Evolutionary conservation across 1,140 invertebrate genomes (phyloP).

Genomic region (Drosophila ogumai): DNA sequence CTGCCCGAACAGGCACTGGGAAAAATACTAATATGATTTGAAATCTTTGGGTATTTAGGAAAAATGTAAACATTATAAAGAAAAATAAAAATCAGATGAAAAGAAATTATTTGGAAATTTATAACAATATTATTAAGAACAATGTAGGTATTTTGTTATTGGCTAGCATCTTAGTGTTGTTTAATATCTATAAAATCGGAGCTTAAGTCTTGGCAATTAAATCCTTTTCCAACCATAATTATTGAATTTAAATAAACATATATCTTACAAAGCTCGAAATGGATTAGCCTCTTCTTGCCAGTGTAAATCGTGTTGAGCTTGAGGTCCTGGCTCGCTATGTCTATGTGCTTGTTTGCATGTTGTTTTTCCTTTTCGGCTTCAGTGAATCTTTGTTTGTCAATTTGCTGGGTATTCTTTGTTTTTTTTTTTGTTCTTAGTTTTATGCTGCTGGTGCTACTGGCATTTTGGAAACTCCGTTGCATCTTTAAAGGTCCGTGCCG

Average conservation of each 20-base stretch:
- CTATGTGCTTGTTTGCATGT: conserved; percentile 40
- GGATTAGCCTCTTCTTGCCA: neutral
- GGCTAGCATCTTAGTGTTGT: too few species aligned
- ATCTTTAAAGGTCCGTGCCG: conserved; percentile 65
- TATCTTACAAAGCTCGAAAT: rapidly evolving
- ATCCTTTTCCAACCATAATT: too few species aligned
- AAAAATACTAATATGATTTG: neutral
- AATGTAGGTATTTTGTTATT: too few species aligned
- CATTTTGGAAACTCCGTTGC: conserved; percentile 46
- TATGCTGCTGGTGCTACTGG: conserved; percentile 27
- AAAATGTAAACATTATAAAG: too few species aligned
- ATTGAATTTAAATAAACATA: neutral
- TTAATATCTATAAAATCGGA: too few species aligned
- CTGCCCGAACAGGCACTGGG: conserved; percentile 32
- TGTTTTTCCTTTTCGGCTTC: conserved; percentile 61
- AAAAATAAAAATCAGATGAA: too few species aligned
- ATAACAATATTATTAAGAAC: too few species aligned
- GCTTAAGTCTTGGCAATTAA: too few species aligned
- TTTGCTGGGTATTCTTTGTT: conserved; percentile 52
- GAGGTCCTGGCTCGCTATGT: conserved; percentile 13
- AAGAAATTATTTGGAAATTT: too few species aligned
- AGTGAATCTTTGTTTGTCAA: conserved; percentile 58
- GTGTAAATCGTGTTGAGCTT: conserved; percentile 24
- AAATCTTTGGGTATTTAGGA: too few species aligned
- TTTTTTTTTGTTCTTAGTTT: conserved; percentile 9